Evolutionary conservation across 2,797 vertebrate species (phyloP).

Genomic region (Adrianichthys oophorus): DNA sequence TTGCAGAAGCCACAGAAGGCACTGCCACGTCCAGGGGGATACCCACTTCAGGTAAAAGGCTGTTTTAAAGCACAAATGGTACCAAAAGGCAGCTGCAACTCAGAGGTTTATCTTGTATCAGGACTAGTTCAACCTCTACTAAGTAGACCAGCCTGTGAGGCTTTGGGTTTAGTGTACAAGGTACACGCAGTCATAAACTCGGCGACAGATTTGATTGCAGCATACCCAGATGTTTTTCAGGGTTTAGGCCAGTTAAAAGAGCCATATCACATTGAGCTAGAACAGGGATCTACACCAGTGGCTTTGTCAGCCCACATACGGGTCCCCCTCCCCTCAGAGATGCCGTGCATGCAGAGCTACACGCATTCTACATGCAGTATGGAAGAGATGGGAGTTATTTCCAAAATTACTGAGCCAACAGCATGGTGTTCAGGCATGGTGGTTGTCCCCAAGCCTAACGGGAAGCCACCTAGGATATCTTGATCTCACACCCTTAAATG

Average conservation of each 20-base stretch:
- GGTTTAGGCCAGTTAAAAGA: slow-evolving; percentile 13
- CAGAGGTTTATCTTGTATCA: slow-evolving; percentile 17
- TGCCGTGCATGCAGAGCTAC: neutral
- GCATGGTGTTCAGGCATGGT: neutral
- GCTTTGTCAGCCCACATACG: neutral
- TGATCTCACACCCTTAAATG: slow-evolving; percentile 8
- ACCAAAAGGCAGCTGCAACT: neutral
- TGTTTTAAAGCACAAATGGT: slow-evolving; percentile 6
- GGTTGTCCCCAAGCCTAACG: neutral
- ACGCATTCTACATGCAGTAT: no score
- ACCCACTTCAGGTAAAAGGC: slow-evolving; percentile 7
- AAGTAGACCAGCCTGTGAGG: slow-evolving; percentile 7
- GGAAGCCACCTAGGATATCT: slow-evolving; percentile 1
- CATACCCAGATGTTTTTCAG: slow-evolving; percentile 11
- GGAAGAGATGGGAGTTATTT: slow-evolving; percentile 12
- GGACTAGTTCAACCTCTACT: slow-evolving; percentile 1
- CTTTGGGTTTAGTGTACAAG: neutral
- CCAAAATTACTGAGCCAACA: neutral
- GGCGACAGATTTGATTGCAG: slow-evolving; percentile 12
- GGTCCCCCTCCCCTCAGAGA: neutral
- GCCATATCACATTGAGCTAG: neutral
- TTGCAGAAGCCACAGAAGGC: slow-evolving; percentile 3
- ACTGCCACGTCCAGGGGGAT: slow-evolving; percentile 5
- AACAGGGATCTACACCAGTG: neutral
- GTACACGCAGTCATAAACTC: slow-evolving; percentile 3